Conservation (phyloP, 2,888 invertebrate species). For the Apamea sordens region DNA sequence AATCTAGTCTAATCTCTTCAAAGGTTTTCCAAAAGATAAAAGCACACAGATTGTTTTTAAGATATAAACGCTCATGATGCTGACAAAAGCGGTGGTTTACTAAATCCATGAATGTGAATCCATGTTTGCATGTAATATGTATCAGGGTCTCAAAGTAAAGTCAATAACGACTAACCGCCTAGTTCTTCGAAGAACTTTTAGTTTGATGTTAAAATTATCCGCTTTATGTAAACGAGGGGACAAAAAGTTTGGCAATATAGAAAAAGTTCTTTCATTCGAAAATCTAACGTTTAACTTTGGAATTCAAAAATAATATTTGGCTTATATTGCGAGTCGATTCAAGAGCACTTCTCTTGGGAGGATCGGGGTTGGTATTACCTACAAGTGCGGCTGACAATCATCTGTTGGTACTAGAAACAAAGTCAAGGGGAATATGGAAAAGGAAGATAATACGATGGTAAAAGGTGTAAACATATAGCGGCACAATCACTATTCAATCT, state of each 20-base stretch:
- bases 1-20: not conserved
- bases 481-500: no score
- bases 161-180: conserved; percentile 17
- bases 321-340: not conserved
- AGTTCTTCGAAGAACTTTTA: conserved; percentile 7
- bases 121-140: conserved; percentile 8
- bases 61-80: not conserved
- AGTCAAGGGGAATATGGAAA: not conserved
- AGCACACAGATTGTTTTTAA: not conserved
- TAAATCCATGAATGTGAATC: not conserved
- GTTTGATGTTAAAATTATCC: conserved; percentile 40
- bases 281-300: conserved; percentile 16
- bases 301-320: not conserved
- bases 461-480: no score
- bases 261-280: conserved; percentile 25
- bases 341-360: not conserved
- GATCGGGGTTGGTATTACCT: not conserved
- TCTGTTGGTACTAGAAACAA: not conserved
- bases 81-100: not conserved
- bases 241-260: conserved; percentile 30
- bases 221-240: conserved; percentile 48
- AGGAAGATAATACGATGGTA: no score
- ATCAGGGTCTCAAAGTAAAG: not conserved
- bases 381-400: not conserved
- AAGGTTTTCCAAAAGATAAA: not conserved